Conservation (phyloP, 2,113 vertebrate species). For the Triplophysa siluroides region DNA sequence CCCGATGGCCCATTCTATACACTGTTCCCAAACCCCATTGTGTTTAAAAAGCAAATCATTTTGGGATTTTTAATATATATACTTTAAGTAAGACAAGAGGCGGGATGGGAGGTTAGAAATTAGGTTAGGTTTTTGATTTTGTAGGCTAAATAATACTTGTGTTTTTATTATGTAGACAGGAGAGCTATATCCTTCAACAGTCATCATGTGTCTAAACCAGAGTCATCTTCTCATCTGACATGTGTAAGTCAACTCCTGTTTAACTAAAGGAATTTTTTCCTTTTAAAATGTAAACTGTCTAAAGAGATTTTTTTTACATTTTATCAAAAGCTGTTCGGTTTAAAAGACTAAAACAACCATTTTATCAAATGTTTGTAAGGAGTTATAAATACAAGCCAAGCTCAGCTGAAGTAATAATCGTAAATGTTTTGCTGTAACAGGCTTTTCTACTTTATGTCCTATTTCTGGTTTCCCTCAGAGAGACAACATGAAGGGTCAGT, state of each 20-base stretch:
- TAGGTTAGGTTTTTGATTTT: background rate
- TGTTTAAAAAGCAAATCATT: background rate
- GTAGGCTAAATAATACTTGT: slow-evolving; percentile 3
- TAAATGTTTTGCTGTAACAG: background rate
- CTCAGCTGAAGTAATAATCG: background rate
- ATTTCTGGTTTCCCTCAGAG: slow-evolving; percentile 65
- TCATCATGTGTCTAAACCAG: slow-evolving; percentile 88
- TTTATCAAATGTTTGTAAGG: background rate
- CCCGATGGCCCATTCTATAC: slow-evolving; percentile 15
- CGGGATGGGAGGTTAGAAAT: background rate
- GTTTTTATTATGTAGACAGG: slow-evolving; percentile 73
- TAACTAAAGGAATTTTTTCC: no score
- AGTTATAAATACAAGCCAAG: background rate
- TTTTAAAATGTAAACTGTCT: background rate
- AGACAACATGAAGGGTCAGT: slow-evolving; percentile 85
- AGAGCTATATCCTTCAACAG: slow-evolving; percentile 91
- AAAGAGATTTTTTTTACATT: background rate
- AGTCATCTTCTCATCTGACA: slow-evolving; percentile 84
- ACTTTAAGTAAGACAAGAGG: background rate
- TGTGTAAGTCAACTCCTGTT: slow-evolving; percentile 70
- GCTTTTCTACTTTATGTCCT: background rate
- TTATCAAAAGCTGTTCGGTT: background rate
- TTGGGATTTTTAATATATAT: background rate
- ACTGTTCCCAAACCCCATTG: background rate
- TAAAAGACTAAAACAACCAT: background rate